phyloP scores from a whole-genome alignment of 2,888 invertebrate species.

The Athripsodes cinereus region DNA sequence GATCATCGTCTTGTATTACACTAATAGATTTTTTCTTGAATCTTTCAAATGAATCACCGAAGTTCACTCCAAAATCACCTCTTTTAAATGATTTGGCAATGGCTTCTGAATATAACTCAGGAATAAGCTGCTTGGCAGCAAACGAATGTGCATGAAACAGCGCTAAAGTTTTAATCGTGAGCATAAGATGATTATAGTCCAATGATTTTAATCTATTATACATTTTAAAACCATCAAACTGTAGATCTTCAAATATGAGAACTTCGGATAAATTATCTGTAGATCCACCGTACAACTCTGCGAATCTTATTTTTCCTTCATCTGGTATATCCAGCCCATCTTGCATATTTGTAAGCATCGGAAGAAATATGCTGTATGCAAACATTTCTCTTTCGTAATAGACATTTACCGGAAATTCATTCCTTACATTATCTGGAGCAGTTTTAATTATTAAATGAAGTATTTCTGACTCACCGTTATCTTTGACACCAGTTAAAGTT shows the following conservation, averaged over 20 bases:
- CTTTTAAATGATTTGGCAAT: neutral
- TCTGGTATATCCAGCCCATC: constrained; percentile 17
- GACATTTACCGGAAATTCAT: constrained; percentile 3
- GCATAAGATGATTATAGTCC: constrained; percentile 15
- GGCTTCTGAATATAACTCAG: neutral
- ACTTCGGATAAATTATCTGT: constrained; percentile 10
- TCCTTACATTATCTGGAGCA: constrained; percentile 3
- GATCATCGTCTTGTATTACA: constrained; percentile 5
- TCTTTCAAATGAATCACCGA: neutral
- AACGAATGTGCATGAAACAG: constrained; percentile 16
- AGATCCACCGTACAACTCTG: constrained; percentile 6
- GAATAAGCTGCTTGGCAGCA: constrained; percentile 1
- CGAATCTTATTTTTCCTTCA: constrained; percentile 17
- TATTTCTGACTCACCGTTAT: neutral
- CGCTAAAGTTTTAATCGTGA: constrained; percentile 14
- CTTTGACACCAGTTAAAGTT: constrained; percentile 8
- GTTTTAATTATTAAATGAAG: constrained; percentile 12
- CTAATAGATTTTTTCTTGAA: neutral
- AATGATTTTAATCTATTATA: constrained; percentile 16
- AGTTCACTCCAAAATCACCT: neutral
- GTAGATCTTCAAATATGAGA: constrained; percentile 19
- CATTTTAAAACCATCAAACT: constrained; percentile 14
- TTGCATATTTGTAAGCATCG: constrained; percentile 19
- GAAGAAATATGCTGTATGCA: constrained; percentile 14
- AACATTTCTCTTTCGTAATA: constrained; percentile 12